Evolutionary conservation across 2,888 invertebrate species (phyloP).

Genomic region (Suillia variegata): DNA sequence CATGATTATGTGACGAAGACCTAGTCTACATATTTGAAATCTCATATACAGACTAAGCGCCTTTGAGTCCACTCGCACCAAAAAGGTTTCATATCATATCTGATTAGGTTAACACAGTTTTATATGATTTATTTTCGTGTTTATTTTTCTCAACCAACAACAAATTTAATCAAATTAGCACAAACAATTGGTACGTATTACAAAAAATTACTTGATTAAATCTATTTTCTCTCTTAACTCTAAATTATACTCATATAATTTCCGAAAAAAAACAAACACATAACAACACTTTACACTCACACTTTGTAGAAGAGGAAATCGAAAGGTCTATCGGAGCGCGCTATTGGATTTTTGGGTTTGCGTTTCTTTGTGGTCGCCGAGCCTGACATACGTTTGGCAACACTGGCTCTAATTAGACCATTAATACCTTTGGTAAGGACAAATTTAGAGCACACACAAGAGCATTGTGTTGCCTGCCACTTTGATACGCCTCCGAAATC

Average conservation of each 20-base stretch:
- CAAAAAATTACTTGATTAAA: slow-evolving; percentile 33
- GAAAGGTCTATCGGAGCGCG: slow-evolving; percentile 43
- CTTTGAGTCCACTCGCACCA: no score
- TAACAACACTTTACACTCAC: slow-evolving; percentile 20
- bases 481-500: background rate
- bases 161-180: slow-evolving; percentile 36
- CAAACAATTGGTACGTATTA: slow-evolving; percentile 56
- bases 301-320: slow-evolving; percentile 47
- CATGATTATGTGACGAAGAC: no score
- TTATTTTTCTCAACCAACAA: slow-evolving; percentile 19
- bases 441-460: background rate
- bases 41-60: no score
- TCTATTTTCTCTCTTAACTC: background rate
- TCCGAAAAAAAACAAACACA: slow-evolving; percentile 22
- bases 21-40: no score
- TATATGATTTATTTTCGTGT: background rate
- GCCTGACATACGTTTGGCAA: slow-evolving; percentile 54
- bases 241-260: background rate
- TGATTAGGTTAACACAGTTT: background rate
- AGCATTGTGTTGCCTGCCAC: background rate
- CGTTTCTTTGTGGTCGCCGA: slow-evolving; percentile 55
- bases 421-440: slow-evolving; percentile 58
- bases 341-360: slow-evolving; percentile 51
- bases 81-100: no score
- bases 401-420: slow-evolving; percentile 53